These are phyloP conservation scores for Bubo scandiacus DNA, from an alignment of 2,113 vertebrate genomes.

Conservation along the genomic window DNA sequence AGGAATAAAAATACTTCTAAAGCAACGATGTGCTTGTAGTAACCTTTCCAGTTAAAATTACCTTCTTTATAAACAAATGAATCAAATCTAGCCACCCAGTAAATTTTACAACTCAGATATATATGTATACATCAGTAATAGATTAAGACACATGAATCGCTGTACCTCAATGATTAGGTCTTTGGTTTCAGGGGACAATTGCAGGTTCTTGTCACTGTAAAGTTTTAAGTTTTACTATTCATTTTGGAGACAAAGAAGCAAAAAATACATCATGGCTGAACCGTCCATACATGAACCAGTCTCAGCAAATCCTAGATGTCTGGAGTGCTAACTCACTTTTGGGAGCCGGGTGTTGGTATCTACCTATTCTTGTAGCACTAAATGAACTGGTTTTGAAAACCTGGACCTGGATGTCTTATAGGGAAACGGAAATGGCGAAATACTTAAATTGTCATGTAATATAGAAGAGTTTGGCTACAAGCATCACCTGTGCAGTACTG, in stretches of 20 bases:
- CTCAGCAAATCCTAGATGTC: neutral
- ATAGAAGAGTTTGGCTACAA: neutral
- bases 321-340: neutral
- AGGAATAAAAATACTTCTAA: conserved; percentile 4
- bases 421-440: neutral
- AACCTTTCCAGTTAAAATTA: neutral
- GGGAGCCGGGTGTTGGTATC: neutral
- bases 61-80: neutral
- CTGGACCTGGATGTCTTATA: neutral
- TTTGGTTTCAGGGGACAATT: neutral
- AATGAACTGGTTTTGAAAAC: neutral
- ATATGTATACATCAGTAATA: neutral
- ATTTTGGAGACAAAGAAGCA: neutral
- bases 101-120: neutral
- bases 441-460: neutral
- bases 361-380: neutral
- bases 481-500: too few species aligned
- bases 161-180: neutral
- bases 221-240: neutral
- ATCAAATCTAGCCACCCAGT: neutral
- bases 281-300: neutral
- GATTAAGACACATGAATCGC: neutral
- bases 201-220: neutral
- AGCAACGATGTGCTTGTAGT: neutral
- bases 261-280: neutral